Conservation (phyloP, 2,797 vertebrate species). For the Crypturellus tataupa region DNA sequence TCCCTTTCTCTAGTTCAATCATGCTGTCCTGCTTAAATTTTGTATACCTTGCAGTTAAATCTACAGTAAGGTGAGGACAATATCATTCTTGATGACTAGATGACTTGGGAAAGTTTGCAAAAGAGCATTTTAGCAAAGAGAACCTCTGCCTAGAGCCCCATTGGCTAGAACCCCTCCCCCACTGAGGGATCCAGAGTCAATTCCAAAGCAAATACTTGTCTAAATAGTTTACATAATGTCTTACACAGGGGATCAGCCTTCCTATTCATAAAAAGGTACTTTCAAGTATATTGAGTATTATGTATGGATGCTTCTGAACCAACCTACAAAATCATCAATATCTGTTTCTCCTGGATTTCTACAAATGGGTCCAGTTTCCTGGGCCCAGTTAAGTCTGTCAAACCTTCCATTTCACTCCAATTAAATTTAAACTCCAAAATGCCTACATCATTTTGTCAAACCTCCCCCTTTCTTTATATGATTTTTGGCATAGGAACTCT, state of each 20-base stretch:
- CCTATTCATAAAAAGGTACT: background rate
- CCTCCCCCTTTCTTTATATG: background rate
- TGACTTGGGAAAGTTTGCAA: background rate
- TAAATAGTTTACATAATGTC: background rate
- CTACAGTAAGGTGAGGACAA: background rate
- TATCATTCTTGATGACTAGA: background rate
- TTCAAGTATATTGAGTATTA: background rate
- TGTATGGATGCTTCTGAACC: background rate
- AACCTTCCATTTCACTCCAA: background rate
- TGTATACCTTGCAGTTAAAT: background rate
- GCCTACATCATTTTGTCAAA: background rate
- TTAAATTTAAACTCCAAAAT: slow-evolving; percentile 42
- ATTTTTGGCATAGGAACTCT: background rate
- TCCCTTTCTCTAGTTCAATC: background rate
- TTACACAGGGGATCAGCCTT: background rate
- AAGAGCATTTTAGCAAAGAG: background rate
- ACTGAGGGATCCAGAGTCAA: background rate
- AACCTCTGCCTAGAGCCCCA: background rate
- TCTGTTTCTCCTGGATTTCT: background rate
- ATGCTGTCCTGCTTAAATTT: background rate
- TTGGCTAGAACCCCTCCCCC: too few species aligned
- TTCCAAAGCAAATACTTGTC: background rate
- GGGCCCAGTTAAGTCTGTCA: background rate
- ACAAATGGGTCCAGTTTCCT: background rate
- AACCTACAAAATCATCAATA: background rate